A percentile compares a stretch with the other conserved stretches of the same genome.
Evolutionary conservation across 1,140 invertebrate species (phyloP).

Genomic region (Trichoplusia ni): DNA sequence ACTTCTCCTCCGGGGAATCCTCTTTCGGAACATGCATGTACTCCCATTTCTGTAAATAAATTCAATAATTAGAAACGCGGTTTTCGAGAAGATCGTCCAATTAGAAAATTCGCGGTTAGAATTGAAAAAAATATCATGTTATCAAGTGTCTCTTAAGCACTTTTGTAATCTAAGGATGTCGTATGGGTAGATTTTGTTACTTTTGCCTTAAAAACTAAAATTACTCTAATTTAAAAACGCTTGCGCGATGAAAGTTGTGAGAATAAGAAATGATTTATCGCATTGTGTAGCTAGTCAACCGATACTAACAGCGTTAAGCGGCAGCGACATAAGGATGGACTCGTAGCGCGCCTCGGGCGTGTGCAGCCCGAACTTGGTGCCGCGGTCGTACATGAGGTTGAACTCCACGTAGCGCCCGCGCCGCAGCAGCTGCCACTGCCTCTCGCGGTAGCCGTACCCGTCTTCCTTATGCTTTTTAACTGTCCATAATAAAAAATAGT

Average conservation of each 20-base stretch:
- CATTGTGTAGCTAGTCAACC: too few relatives aligned
- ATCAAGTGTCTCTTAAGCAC: too few relatives aligned
- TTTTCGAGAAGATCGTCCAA: background rate
- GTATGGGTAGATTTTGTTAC: too few relatives aligned
- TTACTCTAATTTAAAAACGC: too few relatives aligned
- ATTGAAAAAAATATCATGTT: too few relatives aligned
- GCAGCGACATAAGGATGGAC: constrained; percentile 98
- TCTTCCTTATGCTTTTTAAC: constrained; percentile 94
- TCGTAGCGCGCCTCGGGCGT: constrained; percentile 97
- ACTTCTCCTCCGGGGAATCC: constrained; percentile 88
- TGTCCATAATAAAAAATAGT: constrained; percentile 41
- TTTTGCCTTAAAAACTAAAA: too few relatives aligned
- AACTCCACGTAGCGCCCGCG: constrained; percentile 98
- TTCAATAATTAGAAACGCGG: background rate
- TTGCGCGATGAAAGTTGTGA: too few relatives aligned
- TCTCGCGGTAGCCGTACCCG: constrained; percentile 90
- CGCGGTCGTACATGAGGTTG: constrained; percentile 98
- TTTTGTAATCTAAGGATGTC: too few relatives aligned
- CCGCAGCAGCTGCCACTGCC: constrained; percentile 95
- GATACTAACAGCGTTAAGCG: constrained; percentile 91
- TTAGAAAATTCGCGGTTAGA: too few relatives aligned
- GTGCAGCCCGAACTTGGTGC: constrained; percentile 98
- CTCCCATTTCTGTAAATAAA: constrained; percentile 91
- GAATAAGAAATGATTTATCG: too few relatives aligned
- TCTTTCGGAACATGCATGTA: constrained; percentile 93